Evolutionary conservation across 2,113 vertebrate species (phyloP).

Genomic region (Ictidomys tridecemlineatus): DNA sequence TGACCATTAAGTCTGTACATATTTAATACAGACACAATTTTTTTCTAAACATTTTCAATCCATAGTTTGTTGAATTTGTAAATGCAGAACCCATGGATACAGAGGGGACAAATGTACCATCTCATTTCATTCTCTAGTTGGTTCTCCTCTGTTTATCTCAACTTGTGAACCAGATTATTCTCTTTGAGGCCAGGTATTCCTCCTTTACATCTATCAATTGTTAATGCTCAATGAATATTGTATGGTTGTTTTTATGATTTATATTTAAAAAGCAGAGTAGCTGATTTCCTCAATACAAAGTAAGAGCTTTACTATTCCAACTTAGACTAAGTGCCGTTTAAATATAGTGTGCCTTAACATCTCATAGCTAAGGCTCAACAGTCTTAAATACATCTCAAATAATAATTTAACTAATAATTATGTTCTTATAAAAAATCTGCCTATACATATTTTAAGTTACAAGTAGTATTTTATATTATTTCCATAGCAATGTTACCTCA

Average conservation of each 20-base stretch:
- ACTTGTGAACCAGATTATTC: neutral
- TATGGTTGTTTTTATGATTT: neutral
- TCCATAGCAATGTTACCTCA: constrained; percentile 84
- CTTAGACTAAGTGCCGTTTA: neutral
- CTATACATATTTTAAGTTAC: neutral
- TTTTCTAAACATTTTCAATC: neutral
- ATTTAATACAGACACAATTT: neutral
- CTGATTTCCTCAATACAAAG: neutral
- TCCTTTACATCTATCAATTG: neutral
- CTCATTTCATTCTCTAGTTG: neutral
- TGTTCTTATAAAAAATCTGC: neutral
- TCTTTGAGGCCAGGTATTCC: neutral
- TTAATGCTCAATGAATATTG: neutral
- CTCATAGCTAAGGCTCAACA: neutral
- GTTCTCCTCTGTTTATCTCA: neutral
- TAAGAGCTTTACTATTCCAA: neutral
- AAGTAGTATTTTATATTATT: neutral
- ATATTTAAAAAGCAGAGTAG: neutral
- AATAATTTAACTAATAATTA: neutral
- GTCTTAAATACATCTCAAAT: neutral
- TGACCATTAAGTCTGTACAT: neutral
- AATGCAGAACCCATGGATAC: neutral
- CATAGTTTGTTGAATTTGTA: neutral
- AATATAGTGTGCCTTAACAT: neutral
- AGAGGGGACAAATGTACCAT: neutral